These are phyloP conservation scores for Pimephales promelas DNA, from an alignment of 2,113 vertebrate genomes.

Conservation along the genomic window DNA sequence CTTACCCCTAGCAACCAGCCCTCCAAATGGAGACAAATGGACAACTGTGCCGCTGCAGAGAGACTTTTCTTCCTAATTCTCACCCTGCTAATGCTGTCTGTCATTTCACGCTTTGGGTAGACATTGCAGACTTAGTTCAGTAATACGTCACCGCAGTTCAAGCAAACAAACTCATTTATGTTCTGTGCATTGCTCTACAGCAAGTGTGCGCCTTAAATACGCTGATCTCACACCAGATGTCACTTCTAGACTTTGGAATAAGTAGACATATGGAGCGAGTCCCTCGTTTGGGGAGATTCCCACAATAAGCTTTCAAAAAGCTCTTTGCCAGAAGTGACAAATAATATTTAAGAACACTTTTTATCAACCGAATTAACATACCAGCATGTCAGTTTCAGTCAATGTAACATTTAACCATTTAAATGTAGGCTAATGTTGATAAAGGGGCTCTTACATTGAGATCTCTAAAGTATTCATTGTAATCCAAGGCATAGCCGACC, in stretches of 20 bases:
- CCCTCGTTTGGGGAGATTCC: neutral
- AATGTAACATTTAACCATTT: neutral
- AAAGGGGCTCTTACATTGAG: slow-evolving; percentile 83
- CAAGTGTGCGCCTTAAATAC: neutral
- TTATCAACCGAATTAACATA: neutral
- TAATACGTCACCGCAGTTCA: neutral
- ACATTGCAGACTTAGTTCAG: slow-evolving; percentile 2
- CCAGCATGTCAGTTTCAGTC: neutral
- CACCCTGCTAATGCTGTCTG: slow-evolving; percentile 15
- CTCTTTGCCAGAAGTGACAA: slow-evolving; percentile 9
- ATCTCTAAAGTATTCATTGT: slow-evolving; percentile 95
- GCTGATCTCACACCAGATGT: slow-evolving; percentile 26
- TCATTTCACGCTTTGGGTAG: slow-evolving; percentile 29
- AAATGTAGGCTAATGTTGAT: neutral
- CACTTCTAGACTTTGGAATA: neutral
- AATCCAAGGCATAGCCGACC: slow-evolving; percentile 93
- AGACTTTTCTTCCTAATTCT: slow-evolving; percentile 27
- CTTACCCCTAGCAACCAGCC: slow-evolving; percentile 29
- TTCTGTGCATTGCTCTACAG: neutral
- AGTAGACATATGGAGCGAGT: slow-evolving; percentile 20
- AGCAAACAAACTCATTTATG: neutral
- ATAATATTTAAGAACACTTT: neutral
- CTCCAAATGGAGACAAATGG: slow-evolving; percentile 42
- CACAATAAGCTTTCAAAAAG: neutral
- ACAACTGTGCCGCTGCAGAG: slow-evolving; percentile 16